Conservation (phyloP, 2,113 vertebrate species). For the Bubo bubo region DNA sequence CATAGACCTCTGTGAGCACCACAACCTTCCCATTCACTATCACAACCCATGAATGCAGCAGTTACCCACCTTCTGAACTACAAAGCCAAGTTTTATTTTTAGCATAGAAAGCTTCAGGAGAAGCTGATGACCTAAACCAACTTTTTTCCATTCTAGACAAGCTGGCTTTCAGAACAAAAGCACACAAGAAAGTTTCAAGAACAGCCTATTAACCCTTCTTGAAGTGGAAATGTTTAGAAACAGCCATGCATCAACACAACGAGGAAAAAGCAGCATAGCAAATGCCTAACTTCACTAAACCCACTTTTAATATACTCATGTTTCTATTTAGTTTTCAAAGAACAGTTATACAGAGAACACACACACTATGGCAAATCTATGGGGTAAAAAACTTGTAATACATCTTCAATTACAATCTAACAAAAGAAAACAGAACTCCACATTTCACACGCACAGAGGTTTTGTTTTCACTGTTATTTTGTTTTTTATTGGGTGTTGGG, state of each 20-base stretch:
- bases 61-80: neutral
- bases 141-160: neutral
- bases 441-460: neutral
- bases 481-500: neutral
- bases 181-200: neutral
- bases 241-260: neutral
- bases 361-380: neutral
- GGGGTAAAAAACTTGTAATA: neutral
- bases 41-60: accelerated
- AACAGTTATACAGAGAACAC: neutral
- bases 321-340: neutral
- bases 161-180: neutral
- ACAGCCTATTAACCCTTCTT: neutral
- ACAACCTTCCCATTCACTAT: neutral
- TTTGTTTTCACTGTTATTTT: neutral
- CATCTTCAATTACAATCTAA: neutral
- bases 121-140: neutral
- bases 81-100: neutral
- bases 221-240: neutral
- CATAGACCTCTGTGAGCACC: neutral
- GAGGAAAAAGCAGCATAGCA: neutral
- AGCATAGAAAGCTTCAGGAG: neutral
- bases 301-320: neutral
- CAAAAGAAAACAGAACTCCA: neutral
- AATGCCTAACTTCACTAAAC: neutral